Evolutionary conservation across 2,797 vertebrate species (phyloP), one percentile per base, ranked within the genome.

Genomic region (Chaunax sp.): DNA sequence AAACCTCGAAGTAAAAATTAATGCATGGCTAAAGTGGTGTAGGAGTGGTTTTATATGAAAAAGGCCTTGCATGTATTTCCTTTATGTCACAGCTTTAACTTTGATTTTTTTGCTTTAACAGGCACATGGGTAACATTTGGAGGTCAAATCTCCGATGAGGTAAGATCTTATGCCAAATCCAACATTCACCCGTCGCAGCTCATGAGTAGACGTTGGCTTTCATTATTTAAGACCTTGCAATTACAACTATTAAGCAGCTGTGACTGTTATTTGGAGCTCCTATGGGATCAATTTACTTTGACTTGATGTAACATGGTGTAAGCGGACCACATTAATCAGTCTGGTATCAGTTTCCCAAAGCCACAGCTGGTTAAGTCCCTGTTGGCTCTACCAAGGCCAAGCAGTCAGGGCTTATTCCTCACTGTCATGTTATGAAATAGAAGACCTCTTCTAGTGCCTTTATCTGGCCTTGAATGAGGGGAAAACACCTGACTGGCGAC

Each of bases 71-170:
- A 4, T 50, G 46, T 45, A 64, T 62, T 12, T 70, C 18, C 51
- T 65, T 51, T 73, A 56, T 28, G 13, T 23, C 25, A 26, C 23
- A 15, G 16, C 26, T 18, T 74, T 84, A 54, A 88, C 40, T 53
- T 18, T 64, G 51, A 58, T 25, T 5, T 90, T 68, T 59, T 68
- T 59, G 60, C 87, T 64, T 86, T 86, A 40, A 81, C 75, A 99
- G 98, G 98, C 87, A 99, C 98, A 0, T 99, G 98, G 98, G 96
- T 99, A 59, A 99, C 97, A 72, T 99, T 99, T 65, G 98, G 98
- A 90, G 96, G 97, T 74, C 98, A 99, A 69, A 96, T 99, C 91
- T 96, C 97, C 78, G 98, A 99, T 10, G 98, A 99, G 95, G 98
- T 99, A 89, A 95, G 95, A 81, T 16, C 1, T 64, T 2, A 35